Conservation (phyloP, 2,797 vertebrate genomes). For the Gadopsis bispinosus region DNA sequence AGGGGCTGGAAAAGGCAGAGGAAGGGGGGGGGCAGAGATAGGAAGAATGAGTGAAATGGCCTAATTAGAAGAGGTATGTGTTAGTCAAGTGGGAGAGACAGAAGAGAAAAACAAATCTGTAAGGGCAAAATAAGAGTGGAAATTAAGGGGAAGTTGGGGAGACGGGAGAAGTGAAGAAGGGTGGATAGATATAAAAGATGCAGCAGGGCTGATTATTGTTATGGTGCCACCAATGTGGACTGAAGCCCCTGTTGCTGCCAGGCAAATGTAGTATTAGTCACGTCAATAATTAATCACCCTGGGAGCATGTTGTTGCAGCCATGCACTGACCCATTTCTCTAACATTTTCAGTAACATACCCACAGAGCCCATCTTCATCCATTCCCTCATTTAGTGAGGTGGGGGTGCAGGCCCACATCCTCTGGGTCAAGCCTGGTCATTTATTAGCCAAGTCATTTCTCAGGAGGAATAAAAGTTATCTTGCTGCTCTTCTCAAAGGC, state of each 20-base stretch:
- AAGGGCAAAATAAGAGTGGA: slow-evolving; percentile 56
- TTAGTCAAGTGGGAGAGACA: slow-evolving; percentile 58
- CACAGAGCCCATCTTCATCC: slow-evolving; percentile 60
- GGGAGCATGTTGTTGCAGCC: slow-evolving; percentile 80
- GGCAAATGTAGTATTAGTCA: slow-evolving; percentile 88
- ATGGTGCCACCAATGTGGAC: slow-evolving; percentile 79
- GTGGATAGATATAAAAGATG: slow-evolving; percentile 67
- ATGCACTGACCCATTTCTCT: slow-evolving; percentile 84
- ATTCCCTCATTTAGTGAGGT: slow-evolving; percentile 63
- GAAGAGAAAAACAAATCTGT: slow-evolving; percentile 45
- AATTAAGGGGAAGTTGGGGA: slow-evolving; percentile 51
- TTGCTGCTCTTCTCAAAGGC: slow-evolving; percentile 72
- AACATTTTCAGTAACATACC: slow-evolving; percentile 75
- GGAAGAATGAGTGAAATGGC: slow-evolving; percentile 56
- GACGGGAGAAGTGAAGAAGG: slow-evolving; percentile 33
- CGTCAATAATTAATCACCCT: slow-evolving; percentile 88
- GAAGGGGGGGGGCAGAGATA: slow-evolving; percentile 35
- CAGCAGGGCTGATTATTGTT: slow-evolving; percentile 74
- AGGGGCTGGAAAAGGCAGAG: slow-evolving; percentile 55
- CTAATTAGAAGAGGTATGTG: slow-evolving; percentile 64
- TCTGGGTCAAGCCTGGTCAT: slow-evolving; percentile 82
- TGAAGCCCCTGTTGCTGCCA: slow-evolving; percentile 76
- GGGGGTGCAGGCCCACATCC: slow-evolving; percentile 67
- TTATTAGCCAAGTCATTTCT: slow-evolving; percentile 81
- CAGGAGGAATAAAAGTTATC: slow-evolving; percentile 81